Evolutionary conservation across 2,888 invertebrate species (phyloP).

Genomic region (Chloromyia formosa): DNA sequence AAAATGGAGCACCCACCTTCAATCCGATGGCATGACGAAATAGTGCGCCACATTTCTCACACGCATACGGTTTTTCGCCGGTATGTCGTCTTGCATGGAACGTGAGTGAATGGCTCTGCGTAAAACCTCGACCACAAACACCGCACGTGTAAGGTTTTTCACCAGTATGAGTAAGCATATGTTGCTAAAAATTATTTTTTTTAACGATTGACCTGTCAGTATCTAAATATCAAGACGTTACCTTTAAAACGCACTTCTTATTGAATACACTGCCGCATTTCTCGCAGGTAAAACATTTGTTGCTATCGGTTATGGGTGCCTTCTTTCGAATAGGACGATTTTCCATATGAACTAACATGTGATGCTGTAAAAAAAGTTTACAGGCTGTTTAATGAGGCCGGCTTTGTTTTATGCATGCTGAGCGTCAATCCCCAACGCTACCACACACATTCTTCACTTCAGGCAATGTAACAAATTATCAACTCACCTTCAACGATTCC

Average conservation of each 20-base stretch:
- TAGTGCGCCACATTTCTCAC: constrained; percentile 20
- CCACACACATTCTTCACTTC: not conserved
- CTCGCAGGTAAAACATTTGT: constrained; percentile 61
- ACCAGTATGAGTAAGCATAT: constrained; percentile 55
- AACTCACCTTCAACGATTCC: constrained; percentile 31
- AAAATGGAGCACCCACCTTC: constrained; percentile 16
- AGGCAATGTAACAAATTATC: not conserved
- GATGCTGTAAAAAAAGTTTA: not conserved
- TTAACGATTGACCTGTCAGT: too few relatives aligned
- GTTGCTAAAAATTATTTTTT: constrained; percentile 54
- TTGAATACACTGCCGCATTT: constrained; percentile 10
- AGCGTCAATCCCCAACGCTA: too few relatives aligned
- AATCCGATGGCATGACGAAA: constrained; percentile 30
- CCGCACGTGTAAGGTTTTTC: constrained; percentile 29
- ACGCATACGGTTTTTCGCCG: constrained; percentile 28
- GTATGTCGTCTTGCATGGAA: constrained; percentile 33
- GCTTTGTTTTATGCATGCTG: too few relatives aligned
- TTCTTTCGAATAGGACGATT: constrained; percentile 10
- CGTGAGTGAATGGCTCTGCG: constrained; percentile 57
- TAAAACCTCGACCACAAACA: constrained; percentile 57
- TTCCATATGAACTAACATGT: constrained; percentile 52
- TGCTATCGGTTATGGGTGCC: constrained; percentile 42
- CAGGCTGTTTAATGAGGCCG: too few relatives aligned
- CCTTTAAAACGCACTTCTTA: not conserved
- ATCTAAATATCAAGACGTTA: not conserved